Base-by-base conservation (phyloP, 1,140 invertebrate species). In the Mercenaria mercenaria region DNA sequence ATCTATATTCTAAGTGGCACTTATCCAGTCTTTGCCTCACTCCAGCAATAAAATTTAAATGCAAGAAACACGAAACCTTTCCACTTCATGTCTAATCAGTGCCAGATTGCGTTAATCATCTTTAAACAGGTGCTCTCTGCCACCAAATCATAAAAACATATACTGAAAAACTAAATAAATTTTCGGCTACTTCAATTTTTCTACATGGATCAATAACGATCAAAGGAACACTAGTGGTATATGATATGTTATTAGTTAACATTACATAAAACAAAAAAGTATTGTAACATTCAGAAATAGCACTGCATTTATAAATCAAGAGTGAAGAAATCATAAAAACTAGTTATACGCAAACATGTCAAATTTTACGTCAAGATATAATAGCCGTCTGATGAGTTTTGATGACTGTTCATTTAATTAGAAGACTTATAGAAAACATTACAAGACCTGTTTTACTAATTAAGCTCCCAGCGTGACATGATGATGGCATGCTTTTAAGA, bases 11-110 rank as follows among this genome's bases (percentile, higher is more conserved):
- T 52, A 79, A 79, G 76, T 79, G 23, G 34, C 47, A 56, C 76
- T 79, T 79, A 79, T 79, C 43, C 23, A 56, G 4, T 50, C 43
- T 79, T 79, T 79, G 43, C 76, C 34, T 79, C 76, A 79, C 56
- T 79, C 76, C 56, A 50, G 56, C 76, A 79, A 79, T 79, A 79
- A 79, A 79, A 41, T 79, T 79, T 79, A 41, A 79, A 79, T 56
- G 47, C 34, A 37, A 56, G 76, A 56, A 79, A 79, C n/a, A 6
- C 32, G 26, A 79, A 50, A 79, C 50, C 47, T 56, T 34, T 32
- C 43, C 47, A 76, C 76, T 79, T 79, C 50, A 79, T 18, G n/a
- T 23, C 32, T 79, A 79, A 79, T 79, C 47, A 79, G 47, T 79
- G 76, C 76, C 76, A 79, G 76, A 56, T 79, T 52, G 76, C 15